A percentile compares a stretch with the other conserved stretches of the same genome.
Conservation (phyloP, 2,113 vertebrate species). For the Dolichallabes microphthalmus region DNA sequence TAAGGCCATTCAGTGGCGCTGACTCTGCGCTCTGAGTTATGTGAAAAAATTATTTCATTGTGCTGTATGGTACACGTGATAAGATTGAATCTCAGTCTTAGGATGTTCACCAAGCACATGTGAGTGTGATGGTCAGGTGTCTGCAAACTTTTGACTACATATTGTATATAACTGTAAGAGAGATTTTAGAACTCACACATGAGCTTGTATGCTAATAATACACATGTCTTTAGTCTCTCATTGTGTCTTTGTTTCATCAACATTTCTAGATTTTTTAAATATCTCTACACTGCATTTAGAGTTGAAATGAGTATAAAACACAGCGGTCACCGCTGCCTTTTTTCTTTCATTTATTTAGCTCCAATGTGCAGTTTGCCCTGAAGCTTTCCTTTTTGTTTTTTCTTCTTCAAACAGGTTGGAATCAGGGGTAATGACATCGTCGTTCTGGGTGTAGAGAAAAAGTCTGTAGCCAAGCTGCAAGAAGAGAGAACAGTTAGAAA, state of each 20-base stretch:
- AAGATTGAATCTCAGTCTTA: too few species aligned
- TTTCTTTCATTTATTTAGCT: background rate
- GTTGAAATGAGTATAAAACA: background rate
- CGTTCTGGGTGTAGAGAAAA: conserved; percentile 80
- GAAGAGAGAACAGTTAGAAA: conserved; percentile 83
- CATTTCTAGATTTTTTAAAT: background rate
- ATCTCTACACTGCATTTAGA: background rate
- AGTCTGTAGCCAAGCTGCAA: conserved; percentile 79
- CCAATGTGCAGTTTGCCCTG: background rate
- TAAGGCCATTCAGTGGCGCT: too few species aligned
- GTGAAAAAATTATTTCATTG: too few species aligned
- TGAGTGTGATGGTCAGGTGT: background rate
- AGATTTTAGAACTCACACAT: background rate
- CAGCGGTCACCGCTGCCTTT: background rate
- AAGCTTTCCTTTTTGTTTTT: background rate
- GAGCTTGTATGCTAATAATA: background rate
- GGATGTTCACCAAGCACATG: background rate
- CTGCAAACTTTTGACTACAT: background rate
- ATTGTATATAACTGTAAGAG: background rate
- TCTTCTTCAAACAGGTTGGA: conserved; percentile 67
- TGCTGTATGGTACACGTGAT: too few species aligned
- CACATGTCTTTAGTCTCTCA: background rate
- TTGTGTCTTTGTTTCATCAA: background rate
- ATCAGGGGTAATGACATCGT: conserved; percentile 82
- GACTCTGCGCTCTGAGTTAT: too few species aligned